Percentiles rank a stretch among this genome's conserved stretches.
Conservation (phyloP, 2,113 vertebrate species). For the Dolichotis patagonum region DNA sequence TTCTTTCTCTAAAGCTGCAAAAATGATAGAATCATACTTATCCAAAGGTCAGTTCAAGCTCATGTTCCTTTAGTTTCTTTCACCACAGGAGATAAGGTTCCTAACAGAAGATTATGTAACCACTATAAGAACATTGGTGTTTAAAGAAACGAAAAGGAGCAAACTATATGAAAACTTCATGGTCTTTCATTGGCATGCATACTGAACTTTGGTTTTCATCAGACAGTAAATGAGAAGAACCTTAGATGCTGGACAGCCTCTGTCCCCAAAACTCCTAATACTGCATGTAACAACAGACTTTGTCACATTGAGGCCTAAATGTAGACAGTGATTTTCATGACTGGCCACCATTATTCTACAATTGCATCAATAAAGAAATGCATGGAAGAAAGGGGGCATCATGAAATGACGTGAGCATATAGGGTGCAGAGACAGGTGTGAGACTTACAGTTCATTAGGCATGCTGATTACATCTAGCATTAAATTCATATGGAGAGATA, state of each 20-base stretch:
- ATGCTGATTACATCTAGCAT: conserved; percentile 79
- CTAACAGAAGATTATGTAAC: conserved; percentile 38
- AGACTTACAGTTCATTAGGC: conserved; percentile 77
- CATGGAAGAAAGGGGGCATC: conserved; percentile 55
- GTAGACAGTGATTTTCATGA: conserved; percentile 74
- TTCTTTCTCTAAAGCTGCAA: not conserved
- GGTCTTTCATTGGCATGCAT: conserved; percentile 70
- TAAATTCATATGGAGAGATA: conserved; percentile 66
- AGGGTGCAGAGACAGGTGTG: conserved; percentile 73
- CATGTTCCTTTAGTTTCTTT: conserved; percentile 43
- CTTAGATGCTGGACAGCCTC: conserved; percentile 67
- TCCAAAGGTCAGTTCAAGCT: conserved; percentile 70
- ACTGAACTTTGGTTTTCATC: conserved; percentile 72
- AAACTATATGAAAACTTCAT: conserved; percentile 78
- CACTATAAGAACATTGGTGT: conserved; percentile 62
- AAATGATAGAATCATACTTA: conserved; percentile 53
- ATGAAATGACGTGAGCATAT: conserved; percentile 48
- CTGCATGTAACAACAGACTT: conserved; percentile 59
- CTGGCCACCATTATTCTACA: conserved; percentile 74
- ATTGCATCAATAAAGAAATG: conserved; percentile 71
- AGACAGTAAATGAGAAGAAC: conserved; percentile 78
- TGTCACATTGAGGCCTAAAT: conserved; percentile 63
- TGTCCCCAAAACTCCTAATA: conserved; percentile 75
- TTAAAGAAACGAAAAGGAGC: conserved; percentile 46
- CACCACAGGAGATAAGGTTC: conserved; percentile 40